A percentile compares a stretch with the other conserved stretches of the same genome.
Evolutionary conservation across 2,797 vertebrate genomes (phyloP).

Genomic region (Serranus cabrilla): DNA sequence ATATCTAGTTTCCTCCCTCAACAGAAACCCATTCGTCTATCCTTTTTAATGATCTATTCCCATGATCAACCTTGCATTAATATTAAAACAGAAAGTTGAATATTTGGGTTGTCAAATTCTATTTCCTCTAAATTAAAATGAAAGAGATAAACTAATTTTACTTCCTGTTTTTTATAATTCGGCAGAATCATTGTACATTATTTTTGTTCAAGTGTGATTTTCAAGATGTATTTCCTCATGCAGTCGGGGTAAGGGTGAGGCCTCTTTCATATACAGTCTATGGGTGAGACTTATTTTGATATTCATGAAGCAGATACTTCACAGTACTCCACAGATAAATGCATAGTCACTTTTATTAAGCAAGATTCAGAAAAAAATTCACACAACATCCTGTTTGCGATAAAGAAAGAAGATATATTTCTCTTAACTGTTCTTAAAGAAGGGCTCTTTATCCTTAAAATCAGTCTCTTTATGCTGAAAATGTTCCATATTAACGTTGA

Average conservation of each 20-base stretch:
- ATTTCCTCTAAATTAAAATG: conserved; percentile 1
- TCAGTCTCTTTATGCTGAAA: conserved; percentile 7
- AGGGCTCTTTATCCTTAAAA: conserved; percentile 1
- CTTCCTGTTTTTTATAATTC: neutral
- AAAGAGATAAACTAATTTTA: neutral
- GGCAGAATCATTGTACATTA: neutral
- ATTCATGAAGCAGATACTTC: neutral
- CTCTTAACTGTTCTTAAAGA: neutral
- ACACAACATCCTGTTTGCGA: neutral
- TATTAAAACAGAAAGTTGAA: neutral
- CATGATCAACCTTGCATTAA: neutral
- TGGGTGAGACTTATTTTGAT: neutral
- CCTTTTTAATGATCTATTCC: neutral
- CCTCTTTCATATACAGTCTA: too few relatives aligned
- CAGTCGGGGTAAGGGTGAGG: neutral
- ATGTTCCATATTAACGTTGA: conserved; percentile 1
- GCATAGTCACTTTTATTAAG: neutral
- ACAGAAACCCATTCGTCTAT: neutral
- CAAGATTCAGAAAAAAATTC: neutral
- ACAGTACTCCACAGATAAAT: neutral
- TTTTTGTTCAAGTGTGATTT: neutral
- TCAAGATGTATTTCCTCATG: neutral
- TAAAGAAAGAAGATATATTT: neutral
- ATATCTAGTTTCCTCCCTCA: neutral
- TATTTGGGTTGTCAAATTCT: neutral